Base-by-base conservation (phyloP, 2,113 vertebrate species). In the Puntigrus tetrazona region DNA sequence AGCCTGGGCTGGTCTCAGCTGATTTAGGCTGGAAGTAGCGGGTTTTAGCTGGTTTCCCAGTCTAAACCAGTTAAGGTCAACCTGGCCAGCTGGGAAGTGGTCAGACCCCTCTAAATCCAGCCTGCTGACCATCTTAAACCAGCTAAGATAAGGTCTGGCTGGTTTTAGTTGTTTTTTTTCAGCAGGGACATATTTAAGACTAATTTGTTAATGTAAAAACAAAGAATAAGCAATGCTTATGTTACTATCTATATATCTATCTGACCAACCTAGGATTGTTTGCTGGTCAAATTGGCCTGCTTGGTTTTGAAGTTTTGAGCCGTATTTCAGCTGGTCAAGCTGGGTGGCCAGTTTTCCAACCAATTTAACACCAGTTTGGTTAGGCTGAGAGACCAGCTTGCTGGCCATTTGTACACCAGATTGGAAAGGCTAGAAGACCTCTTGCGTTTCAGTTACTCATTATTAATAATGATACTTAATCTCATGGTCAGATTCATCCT, bases 391-490 rank as follows among this genome's bases (percentile, higher is more conserved):
- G 4, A 63, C 59, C 59, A 63, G 47, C 22, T 57, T 57, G 52
- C 22, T 57, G 52, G n/a, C 52, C 52, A 57, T 8, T 22, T 55
- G 52, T 57, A n/a, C 52, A n/a, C 22, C 52, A 55, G 52, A 22
- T 7, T 55, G 20, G 52, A 55, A 55, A 55, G 52, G 7, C 20
- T 8, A 1, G 20, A 3, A 55, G 52, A 55, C 47, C 16, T 57
- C 61, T 61, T n/a, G 9, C 50, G 6, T 81, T 29, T 67, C 29
- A 6, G 22, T 29, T 4, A 34, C 18, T 47, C 9, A 29, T 25
- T 61, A 59, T 61, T 43, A 65, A 65, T 47, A 16, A 65, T 47
- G 45, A 81, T n/a, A 79, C 4, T 72, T 82, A 18, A 70, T 81
- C 6, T 47, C 78, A 65, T 36, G 3, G 29, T 36, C 20, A 72